Evolutionary conservation across 37 sponge, comb jelly and placozoan species (phyloP), one percentile per base, ranked within the genome.

Genomic region (Theonella swinhoei): DNA sequence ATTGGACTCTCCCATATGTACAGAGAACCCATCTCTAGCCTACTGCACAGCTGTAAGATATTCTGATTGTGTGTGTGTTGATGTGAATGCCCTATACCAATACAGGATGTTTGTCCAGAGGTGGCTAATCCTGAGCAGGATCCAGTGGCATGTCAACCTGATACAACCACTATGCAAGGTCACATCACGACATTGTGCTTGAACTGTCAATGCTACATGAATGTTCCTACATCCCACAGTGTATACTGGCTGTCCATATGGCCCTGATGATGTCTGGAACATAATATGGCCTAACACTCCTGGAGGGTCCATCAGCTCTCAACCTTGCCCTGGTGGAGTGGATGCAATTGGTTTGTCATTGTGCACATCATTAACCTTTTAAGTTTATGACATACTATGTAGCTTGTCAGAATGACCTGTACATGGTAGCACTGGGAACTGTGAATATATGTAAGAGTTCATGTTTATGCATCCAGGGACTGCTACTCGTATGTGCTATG

Each of bases 281-380:
- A 79, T 89, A 3, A 35, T 26, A 14, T 89, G 89, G 89, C 79
- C 85, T 28, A 89, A 89, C 68, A 79, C 85, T 40, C 47, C 11
- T 5, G 19, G 9, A 20, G 85, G 67, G 0, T 43, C 65, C 4
- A 47, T 26, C 20, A 84, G 79, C 62, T 79, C 41, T 47, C 85
- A 89, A 39, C 38, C 61, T 14, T 89, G 89, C 63, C 89, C 89
- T 4, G 75, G 38, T 32, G 80, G 74, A 26, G 32, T 54, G 25
- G 82, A 83, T 42, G 22, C 32, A 9, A 77, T 23, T 7, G 11
- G 59, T 38, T 2, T 64, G 31, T 2, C n/a, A n/a, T n/a, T n/a
- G n/a, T n/a, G n/a, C n/a, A n/a, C n/a, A n/a, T n/a, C n/a, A n/a
- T n/a, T n/a, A n/a, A n/a, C n/a, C n/a, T n/a, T n/a, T n/a, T n/a